Evolutionary conservation across 2,797 vertebrate species (phyloP), one percentile per base, ranked within the genome.

Genomic region (Myoxocephalus aenaeus): DNA sequence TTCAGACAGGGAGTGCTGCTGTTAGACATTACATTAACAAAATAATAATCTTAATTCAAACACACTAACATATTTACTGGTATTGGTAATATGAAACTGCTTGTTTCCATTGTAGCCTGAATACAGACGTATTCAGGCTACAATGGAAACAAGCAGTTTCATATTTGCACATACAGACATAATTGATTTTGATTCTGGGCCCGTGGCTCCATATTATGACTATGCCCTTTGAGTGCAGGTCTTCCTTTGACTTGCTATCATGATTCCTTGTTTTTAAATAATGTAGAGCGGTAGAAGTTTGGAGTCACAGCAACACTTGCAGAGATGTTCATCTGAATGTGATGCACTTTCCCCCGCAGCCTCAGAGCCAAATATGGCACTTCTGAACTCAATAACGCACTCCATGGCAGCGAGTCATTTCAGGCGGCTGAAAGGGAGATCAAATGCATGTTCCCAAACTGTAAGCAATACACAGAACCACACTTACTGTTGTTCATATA

Each of bases 291-390:
- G 7, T 77, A 70, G 63, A 68, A 10, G 2, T 77, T 34, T 46
- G n/a, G 4, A 25, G 36, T 73, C 36, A 18, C 57, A 50, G 56
- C 10, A 69, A 48, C 22, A 5, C 27, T 53, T 4, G 34, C 27
- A 58, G 36, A 57, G 20, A 25, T 56, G 3, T 63, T 10, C 27
- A 22, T 68, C 32, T 70, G 1, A 69, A 59, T 46, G n/a, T 46
- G 13, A 14, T 77, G 7, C 29, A 10, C 68, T 64, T 46, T 18
- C 14, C 15, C 13, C n/a, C n/a, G 27, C 74, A 99, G 98, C 87
- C 93, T 99, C 51, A 96, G 98, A 92, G 97, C 97, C 32, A 94
- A 94, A 85, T 99, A 97, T 80, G 98, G 97, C 54, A 97, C 95
- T 4, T 97, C 96, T 86, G 97, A 98, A 12, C 88, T 99, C 63